These are phyloP conservation scores for Malacosoma neustria DNA, from an alignment of 2,888 invertebrate genomes.

Conservation along the genomic window DNA sequence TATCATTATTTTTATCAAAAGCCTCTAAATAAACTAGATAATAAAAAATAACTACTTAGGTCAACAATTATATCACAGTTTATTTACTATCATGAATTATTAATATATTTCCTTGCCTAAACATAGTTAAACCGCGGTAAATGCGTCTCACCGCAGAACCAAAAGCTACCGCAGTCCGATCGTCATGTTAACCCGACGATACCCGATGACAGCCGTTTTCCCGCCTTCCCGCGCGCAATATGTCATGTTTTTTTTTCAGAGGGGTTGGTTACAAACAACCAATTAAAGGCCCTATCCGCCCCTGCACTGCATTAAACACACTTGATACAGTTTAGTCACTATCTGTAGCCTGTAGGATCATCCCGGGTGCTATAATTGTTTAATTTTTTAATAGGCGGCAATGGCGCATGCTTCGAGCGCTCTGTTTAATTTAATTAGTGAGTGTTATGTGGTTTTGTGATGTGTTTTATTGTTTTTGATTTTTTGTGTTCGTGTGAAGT, in stretches of 20 bases:
- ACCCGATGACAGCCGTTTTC: constrained; percentile 61
- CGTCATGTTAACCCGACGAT: constrained; percentile 53
- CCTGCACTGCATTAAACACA: constrained; percentile 57
- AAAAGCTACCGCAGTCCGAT: constrained; percentile 31
- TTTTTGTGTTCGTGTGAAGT: constrained; percentile 17
- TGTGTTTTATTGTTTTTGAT: constrained; percentile 35
- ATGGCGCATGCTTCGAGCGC: constrained; percentile 49
- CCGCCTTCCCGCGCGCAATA: constrained; percentile 73
- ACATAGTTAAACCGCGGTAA: constrained; percentile 50
- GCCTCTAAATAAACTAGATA: no score
- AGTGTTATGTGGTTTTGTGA: constrained; percentile 53
- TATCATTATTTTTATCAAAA: no score
- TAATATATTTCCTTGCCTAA: constrained; percentile 36
- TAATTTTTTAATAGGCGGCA: constrained; percentile 13
- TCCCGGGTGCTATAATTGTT: constrained; percentile 27
- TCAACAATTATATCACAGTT: no score
- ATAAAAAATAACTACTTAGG: no score
- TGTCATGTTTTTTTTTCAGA: constrained; percentile 68
- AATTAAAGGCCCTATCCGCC: constrained; percentile 40
- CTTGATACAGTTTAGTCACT: constrained; percentile 64
- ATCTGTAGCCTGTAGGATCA: constrained; percentile 50
- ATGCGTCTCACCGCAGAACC: constrained; percentile 58
- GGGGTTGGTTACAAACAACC: constrained; percentile 73
- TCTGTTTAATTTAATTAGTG: constrained; percentile 67
- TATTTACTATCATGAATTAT: no score